These are phyloP conservation scores for Megaustenia siamemsis DNA, from an alignment of 2,888 invertebrate species.

Conservation along the genomic window DNA sequence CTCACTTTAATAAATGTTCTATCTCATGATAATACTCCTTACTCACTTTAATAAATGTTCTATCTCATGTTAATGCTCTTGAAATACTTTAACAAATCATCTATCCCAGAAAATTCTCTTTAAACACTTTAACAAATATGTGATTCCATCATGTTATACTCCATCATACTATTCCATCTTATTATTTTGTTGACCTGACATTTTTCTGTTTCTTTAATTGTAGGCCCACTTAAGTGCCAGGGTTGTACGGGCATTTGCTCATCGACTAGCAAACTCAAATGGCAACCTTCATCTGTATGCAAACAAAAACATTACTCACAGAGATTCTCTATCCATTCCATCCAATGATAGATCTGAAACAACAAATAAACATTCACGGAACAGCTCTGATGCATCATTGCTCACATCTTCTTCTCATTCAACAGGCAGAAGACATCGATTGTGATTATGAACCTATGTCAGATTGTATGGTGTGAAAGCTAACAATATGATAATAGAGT, in stretches of 20 bases:
- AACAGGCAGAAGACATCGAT: constrained; percentile 14
- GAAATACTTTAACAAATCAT: too few relatives aligned
- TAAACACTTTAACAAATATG: too few relatives aligned
- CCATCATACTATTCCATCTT: not conserved
- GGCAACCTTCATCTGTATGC: constrained; percentile 58
- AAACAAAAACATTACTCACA: constrained; percentile 44
- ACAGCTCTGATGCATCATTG: constrained; percentile 51
- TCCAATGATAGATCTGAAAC: not conserved
- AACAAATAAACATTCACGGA: constrained; percentile 35
- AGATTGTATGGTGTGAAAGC: too few relatives aligned
- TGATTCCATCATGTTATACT: too few relatives aligned
- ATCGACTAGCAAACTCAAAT: constrained; percentile 62
- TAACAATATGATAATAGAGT: too few relatives aligned
- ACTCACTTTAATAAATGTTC: too few relatives aligned
- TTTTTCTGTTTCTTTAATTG: constrained; percentile 27
- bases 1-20: too few relatives aligned
- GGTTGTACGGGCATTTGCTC: constrained; percentile 63
- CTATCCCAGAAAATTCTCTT: too few relatives aligned
- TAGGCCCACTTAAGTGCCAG: constrained; percentile 66
- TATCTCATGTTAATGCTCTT: too few relatives aligned
- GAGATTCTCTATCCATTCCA: constrained; percentile 25
- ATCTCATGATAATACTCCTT: too few relatives aligned
- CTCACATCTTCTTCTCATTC: constrained; percentile 55
- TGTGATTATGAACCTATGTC: not conserved
- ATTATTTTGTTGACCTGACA: not conserved